phyloP scores from a whole-genome alignment of 2,888 invertebrate species.

The Drosophila leonis region DNA sequence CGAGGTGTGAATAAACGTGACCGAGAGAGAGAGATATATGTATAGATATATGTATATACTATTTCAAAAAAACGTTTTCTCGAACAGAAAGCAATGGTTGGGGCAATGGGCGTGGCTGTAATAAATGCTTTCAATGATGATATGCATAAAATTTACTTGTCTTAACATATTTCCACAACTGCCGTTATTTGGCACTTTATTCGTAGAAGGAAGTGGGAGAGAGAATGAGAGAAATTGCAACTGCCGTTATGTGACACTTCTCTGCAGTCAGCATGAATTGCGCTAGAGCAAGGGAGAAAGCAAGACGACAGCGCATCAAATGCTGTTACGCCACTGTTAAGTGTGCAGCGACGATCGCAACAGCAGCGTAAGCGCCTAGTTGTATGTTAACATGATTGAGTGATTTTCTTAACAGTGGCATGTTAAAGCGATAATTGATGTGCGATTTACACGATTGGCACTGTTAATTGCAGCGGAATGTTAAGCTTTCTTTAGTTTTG shows the following conservation, averaged over 20 bases:
- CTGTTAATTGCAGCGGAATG: constrained; percentile 2
- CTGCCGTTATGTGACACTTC: constrained; percentile 54
- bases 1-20: constrained; percentile 35
- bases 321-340: not conserved
- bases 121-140: constrained; percentile 28
- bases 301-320: not conserved
- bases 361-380: not conserved
- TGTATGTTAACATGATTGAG: not conserved
- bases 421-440: not conserved
- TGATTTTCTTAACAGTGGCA: too few species aligned
- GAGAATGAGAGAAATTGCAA: too few species aligned
- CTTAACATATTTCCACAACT: constrained; percentile 39
- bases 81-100: not conserved
- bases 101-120: not conserved
- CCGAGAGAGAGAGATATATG: constrained; percentile 58
- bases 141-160: constrained; percentile 26
- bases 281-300: not conserved
- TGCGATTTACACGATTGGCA: not conserved
- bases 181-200: constrained; percentile 54
- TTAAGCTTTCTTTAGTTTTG: constrained; percentile 3
- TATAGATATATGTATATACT: constrained; percentile 42
- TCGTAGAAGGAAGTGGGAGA: too few species aligned
- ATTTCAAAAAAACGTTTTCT: constrained; percentile 37
- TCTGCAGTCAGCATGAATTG: not conserved
- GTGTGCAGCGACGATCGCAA: not conserved